phyloP scores from a whole-genome alignment of 2,113 vertebrate genomes.

The Grammomys dolichurus region DNA sequence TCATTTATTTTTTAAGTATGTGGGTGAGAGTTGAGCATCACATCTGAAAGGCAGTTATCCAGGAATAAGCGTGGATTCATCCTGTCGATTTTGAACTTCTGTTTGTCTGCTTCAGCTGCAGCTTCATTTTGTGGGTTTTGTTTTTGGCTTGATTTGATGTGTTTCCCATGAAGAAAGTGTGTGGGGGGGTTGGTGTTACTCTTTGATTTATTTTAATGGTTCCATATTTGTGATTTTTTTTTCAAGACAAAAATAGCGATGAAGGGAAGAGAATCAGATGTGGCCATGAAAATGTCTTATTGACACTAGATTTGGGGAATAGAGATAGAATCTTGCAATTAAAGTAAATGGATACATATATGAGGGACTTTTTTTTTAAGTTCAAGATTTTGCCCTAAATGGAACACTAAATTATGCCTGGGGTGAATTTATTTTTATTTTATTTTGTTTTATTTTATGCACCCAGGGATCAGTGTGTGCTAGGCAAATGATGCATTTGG shows the following conservation, averaged over 20 bases:
- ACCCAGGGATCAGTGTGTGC: background rate
- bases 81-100: slow-evolving; percentile 58
- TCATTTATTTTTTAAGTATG: slow-evolving; percentile 82
- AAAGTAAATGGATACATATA: background rate
- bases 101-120: slow-evolving; percentile 52
- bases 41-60: slow-evolving; percentile 65
- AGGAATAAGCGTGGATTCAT: slow-evolving; percentile 62
- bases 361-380: background rate
- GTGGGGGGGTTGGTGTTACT: background rate
- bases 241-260: slow-evolving; percentile 45
- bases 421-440: background rate
- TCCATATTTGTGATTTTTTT: background rate
- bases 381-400: slow-evolving; percentile 23
- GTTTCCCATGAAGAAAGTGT: slow-evolving; percentile 13
- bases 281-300: slow-evolving; percentile 20
- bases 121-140: background rate
- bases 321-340: slow-evolving; percentile 14
- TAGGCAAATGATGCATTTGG: background rate
- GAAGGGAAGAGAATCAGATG: slow-evolving; percentile 29
- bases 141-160: background rate
- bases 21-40: slow-evolving; percentile 70
- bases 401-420: background rate
- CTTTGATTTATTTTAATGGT: background rate
- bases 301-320: background rate
- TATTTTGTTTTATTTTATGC: background rate